Conservation (phyloP, 2,113 vertebrate species). For the Thermophis baileyi region DNA sequence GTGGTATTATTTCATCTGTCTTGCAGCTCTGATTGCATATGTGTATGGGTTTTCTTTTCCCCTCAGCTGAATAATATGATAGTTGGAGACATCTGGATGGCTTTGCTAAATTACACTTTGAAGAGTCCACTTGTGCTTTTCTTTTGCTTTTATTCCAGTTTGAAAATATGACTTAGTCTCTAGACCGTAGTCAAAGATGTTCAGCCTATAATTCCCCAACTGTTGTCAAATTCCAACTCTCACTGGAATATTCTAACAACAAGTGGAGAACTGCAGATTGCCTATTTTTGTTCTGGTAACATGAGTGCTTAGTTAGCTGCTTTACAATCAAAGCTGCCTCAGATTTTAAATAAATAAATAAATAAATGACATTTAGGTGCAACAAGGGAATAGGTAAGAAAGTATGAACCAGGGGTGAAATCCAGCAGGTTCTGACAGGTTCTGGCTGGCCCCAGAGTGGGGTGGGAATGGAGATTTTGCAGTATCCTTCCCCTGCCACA, state of each 20-base stretch:
- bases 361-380: background rate
- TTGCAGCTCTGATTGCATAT: slow-evolving; percentile 14
- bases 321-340: background rate
- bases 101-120: background rate
- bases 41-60: background rate
- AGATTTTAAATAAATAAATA: background rate
- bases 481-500: too few relatives aligned
- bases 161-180: background rate
- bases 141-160: background rate
- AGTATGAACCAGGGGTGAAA: background rate
- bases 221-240: background rate
- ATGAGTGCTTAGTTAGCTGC: background rate
- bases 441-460: too few relatives aligned
- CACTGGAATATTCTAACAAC: background rate
- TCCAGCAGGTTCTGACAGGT: too few relatives aligned
- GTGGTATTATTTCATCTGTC: slow-evolving; percentile 9
- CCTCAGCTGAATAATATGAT: background rate
- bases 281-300: background rate
- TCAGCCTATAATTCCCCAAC: background rate
- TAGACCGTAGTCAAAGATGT: background rate
- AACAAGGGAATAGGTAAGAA: background rate
- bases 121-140: background rate
- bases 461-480: too few relatives aligned
- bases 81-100: background rate
- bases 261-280: background rate